Conservation (phyloP, 2,797 vertebrate species). For the Pangasius macronema region DNA sequence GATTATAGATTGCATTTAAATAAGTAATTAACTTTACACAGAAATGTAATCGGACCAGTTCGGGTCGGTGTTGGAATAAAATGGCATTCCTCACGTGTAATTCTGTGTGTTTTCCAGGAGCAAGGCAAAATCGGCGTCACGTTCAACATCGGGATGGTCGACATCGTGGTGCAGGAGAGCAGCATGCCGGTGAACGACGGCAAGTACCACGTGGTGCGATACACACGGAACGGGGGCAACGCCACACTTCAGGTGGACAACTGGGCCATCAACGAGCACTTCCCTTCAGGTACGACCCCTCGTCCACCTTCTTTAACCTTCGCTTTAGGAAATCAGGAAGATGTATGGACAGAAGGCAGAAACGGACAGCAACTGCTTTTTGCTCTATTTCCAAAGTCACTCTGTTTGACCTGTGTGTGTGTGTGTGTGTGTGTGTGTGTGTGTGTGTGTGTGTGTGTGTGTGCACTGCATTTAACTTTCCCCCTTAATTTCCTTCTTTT, state of each 20-base stretch:
- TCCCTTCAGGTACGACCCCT: conserved; percentile 87
- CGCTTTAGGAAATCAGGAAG: conserved; percentile 16
- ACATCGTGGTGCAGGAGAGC: conserved; percentile 92
- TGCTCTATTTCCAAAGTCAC: conserved; percentile 47
- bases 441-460: background rate
- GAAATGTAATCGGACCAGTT: background rate
- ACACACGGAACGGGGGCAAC: conserved; percentile 95
- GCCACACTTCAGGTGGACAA: conserved; percentile 97
- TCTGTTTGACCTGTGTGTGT: conserved; percentile 4
- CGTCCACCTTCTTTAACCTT: conserved; percentile 35
- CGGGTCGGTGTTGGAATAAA: background rate
- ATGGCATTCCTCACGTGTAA: background rate
- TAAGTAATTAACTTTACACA: background rate
- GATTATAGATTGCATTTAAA: conserved; percentile 17
- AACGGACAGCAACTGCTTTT: conserved; percentile 60
- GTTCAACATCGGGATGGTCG: conserved; percentile 95
- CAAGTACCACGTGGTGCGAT: conserved; percentile 96
- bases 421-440: background rate
- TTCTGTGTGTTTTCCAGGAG: conserved; percentile 72
- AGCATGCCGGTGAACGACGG: conserved; percentile 94
- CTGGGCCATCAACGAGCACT: conserved; percentile 96
- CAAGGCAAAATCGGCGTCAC: conserved; percentile 97
- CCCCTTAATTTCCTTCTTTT: background rate
- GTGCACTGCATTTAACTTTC: background rate
- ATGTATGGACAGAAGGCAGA: conserved; percentile 41